phyloP scores from a whole-genome alignment of 2,888 invertebrate genomes.

The Scelioninae gen. 1 region DNA sequence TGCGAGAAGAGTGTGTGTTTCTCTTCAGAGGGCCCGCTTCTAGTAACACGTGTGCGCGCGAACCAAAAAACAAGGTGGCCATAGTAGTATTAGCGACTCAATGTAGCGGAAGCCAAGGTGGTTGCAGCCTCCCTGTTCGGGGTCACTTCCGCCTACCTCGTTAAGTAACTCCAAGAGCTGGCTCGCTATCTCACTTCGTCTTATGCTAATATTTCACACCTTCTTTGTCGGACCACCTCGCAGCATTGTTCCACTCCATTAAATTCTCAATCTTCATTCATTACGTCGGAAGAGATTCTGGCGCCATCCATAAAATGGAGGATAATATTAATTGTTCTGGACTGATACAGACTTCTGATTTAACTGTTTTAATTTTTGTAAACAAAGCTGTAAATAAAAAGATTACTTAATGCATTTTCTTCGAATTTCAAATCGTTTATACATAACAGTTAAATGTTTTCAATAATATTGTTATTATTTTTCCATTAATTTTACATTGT shows the following conservation, averaged over 20 bases:
- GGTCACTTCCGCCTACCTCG: slow-evolving; percentile 82
- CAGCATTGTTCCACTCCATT: slow-evolving; percentile 61
- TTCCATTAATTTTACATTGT: too few species aligned
- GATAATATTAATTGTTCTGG: slow-evolving; percentile 8
- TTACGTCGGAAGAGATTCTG: slow-evolving; percentile 50
- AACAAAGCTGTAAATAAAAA: too few species aligned
- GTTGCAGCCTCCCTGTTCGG: slow-evolving; percentile 82
- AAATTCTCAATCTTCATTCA: slow-evolving; percentile 51
- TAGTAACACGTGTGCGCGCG: slow-evolving; percentile 67
- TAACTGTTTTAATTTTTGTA: too few species aligned
- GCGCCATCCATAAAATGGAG: slow-evolving; percentile 37
- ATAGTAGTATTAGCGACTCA: slow-evolving; percentile 74
- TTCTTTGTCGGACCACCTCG: slow-evolving; percentile 45
- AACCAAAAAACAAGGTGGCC: slow-evolving; percentile 80
- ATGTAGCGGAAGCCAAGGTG: slow-evolving; percentile 84
- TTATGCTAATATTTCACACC: background rate
- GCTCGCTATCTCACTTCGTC: slow-evolving; percentile 6
- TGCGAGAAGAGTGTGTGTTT: slow-evolving; percentile 70
- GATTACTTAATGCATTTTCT: too few species aligned
- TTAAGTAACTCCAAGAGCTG: slow-evolving; percentile 43
- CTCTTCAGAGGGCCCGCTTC: slow-evolving; percentile 52
- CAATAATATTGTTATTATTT: too few species aligned
- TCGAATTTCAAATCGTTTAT: too few species aligned
- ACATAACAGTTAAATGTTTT: too few species aligned
- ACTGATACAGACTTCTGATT: slow-evolving; percentile 7